Base-by-base conservation (phyloP, 2,113 vertebrate species). In the Perca schrenkii region DNA sequence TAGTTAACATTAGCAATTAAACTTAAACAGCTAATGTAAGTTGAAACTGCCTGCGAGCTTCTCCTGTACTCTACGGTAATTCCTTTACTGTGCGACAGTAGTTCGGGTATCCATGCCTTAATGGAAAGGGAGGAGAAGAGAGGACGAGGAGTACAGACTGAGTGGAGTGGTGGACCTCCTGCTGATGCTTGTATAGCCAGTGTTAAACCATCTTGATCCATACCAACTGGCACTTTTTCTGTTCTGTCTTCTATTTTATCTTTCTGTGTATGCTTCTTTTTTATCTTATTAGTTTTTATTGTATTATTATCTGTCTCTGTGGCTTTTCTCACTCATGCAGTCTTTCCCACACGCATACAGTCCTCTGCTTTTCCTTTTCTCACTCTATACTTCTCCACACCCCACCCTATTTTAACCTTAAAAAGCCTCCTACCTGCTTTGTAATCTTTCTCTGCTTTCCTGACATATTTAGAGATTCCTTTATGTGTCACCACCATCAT, bases 201-300 rank as follows among this genome's bases (percentile, higher is more conserved):
- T 22, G 70, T 77, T 36, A 54, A 74, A 74, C 77, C 69, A 12
- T 16, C 47, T 72, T 53, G 79, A 74, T 34, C 25, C 1, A n/a
- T 3, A 54, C 40, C 40, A 74, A 17, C 12, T 6, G 34, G 14
- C 16, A 46, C 21, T 25, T 62, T 40, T 28, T 52, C 21, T n/a
- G 6, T 57, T 22, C 34, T 60, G 21, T 28, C 49, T 31, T 64
- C 36, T 43, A 16, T 7, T 16, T 17, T 16, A 3, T 36, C 47
- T 47, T 36, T 49, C n/a, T 69, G 1, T 77, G 16, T 6, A 1
- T 8, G 2, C 6, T 43, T 15, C 6, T 34, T 14, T 17, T 21
- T 34, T 11, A 34, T 46, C 16, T 34, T 7, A 16, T 49, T 28
- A 28, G 28, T 14, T 17, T 25, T 34, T 11, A 34, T 46, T 16